Evolutionary conservation across 2,113 vertebrate genomes (phyloP).

Genomic region (Gymnarchus niloticus): DNA sequence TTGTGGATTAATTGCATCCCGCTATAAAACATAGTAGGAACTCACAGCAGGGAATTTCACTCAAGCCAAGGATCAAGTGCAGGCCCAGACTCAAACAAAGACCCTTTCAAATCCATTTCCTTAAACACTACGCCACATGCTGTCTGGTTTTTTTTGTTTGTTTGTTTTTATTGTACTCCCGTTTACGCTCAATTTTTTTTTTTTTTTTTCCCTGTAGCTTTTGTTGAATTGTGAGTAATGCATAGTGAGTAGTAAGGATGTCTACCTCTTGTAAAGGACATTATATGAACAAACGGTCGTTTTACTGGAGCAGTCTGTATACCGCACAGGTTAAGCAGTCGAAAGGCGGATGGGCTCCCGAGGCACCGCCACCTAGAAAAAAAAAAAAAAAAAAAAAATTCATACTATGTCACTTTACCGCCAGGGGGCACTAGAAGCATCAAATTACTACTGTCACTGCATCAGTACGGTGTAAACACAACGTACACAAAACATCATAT

Average conservation of each 20-base stretch:
- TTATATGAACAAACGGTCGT: not conserved
- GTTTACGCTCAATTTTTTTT: not conserved
- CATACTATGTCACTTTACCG: conserved; percentile 21
- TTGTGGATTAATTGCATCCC: not conserved
- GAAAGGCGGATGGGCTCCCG: not conserved
- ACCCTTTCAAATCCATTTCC: not conserved
- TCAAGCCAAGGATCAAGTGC: not conserved
- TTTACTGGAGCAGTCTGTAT: too few species aligned
- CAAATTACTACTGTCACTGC: conserved; percentile 13
- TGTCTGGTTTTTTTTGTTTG: not conserved
- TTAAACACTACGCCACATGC: not conserved
- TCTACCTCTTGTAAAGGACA: not conserved
- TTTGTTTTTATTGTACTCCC: not conserved
- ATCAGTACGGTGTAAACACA: not conserved
- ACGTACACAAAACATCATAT: not conserved
- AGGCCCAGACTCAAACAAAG: not conserved
- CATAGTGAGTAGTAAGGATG: not conserved
- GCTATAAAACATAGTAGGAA: not conserved
- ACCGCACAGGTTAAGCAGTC: not conserved
- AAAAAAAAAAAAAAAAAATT: not conserved
- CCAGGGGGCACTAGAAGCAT: conserved; percentile 58
- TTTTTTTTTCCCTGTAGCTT: not conserved
- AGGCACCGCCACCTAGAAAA: not conserved
- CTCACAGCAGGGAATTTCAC: not conserved
- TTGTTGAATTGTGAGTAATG: not conserved